Percentiles rank a stretch among this genome's conserved stretches.
Evolutionary conservation across 2,113 vertebrate species (phyloP).

Genomic region (Panthera uncia): DNA sequence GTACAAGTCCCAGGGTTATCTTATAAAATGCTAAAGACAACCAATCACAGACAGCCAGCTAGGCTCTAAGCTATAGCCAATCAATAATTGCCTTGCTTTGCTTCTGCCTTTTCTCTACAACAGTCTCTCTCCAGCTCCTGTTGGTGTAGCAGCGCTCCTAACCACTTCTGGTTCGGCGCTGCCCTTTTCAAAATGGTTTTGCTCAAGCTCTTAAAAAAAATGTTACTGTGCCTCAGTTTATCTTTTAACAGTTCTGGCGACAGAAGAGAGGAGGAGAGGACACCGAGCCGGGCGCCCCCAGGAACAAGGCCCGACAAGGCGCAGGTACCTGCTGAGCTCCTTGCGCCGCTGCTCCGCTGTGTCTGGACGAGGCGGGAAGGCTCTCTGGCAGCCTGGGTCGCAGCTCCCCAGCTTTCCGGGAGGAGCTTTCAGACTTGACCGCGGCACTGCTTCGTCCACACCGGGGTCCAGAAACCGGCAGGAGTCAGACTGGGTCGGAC

Average conservation of each 20-base stretch:
- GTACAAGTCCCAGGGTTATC: not conserved
- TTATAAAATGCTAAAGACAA: not conserved
- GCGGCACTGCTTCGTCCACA: too few species aligned
- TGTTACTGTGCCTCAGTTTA: not conserved
- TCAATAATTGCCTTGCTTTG: not conserved
- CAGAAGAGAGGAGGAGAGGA: not conserved
- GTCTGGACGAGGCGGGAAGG: not conserved
- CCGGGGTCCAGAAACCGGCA: not conserved
- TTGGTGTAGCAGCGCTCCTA: fast-evolving
- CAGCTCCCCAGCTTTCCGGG: fast-evolving
- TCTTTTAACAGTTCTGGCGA: too few species aligned
- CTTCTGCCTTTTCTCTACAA: not conserved
- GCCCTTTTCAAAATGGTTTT: not conserved
- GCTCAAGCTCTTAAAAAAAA: not conserved
- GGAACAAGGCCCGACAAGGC: too few species aligned
- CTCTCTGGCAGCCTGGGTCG: not conserved
- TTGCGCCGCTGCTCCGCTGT: not conserved
- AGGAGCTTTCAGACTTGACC: not conserved
- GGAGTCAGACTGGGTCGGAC: too few species aligned
- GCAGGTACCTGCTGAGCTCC: not conserved
- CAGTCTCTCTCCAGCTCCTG: not conserved
- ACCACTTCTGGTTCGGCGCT: not conserved
- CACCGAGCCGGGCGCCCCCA: not conserved
- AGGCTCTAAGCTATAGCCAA: not conserved
- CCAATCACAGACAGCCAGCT: not conserved